These are phyloP conservation scores for Phaethon lepturus DNA, from an alignment of 2,113 vertebrate species.

Conservation along the genomic window DNA sequence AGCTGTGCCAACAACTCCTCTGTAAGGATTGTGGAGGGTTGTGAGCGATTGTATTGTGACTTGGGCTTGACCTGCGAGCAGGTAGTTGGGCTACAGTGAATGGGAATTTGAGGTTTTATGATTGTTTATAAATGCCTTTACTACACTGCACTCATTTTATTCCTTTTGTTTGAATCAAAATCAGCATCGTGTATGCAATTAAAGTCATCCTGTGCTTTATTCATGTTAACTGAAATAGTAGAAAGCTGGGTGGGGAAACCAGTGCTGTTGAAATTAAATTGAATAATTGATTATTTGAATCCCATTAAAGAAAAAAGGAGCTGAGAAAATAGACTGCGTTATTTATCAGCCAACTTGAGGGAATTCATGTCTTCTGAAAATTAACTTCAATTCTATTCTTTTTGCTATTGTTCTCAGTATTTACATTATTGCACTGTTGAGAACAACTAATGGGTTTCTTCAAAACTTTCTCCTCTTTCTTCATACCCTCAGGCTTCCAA, in stretches of 20 bases:
- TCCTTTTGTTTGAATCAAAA: background rate
- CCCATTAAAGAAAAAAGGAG: background rate
- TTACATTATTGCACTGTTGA: background rate
- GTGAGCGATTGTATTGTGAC: background rate
- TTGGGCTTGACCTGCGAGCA: background rate
- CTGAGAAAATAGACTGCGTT: background rate
- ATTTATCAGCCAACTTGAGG: background rate
- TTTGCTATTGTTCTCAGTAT: background rate
- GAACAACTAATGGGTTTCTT: background rate
- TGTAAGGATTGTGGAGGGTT: accelerated
- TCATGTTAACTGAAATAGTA: background rate
- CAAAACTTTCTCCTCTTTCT: background rate
- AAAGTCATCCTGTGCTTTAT: background rate
- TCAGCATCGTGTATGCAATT: background rate
- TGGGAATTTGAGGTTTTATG: background rate
- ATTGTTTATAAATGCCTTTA: background rate
- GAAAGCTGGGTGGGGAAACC: background rate
- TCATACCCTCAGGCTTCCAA: background rate
- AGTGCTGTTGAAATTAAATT: background rate
- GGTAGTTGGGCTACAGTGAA: background rate
- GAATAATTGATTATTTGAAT: background rate
- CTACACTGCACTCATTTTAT: accelerated
- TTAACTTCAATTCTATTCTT: background rate
- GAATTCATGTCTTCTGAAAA: background rate
- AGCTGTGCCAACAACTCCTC: background rate